Percentiles rank a stretch among this genome's conserved stretches.
phyloP scores from a whole-genome alignment of 1,140 invertebrate genomes.

The Elymnias hypermnestra region DNA sequence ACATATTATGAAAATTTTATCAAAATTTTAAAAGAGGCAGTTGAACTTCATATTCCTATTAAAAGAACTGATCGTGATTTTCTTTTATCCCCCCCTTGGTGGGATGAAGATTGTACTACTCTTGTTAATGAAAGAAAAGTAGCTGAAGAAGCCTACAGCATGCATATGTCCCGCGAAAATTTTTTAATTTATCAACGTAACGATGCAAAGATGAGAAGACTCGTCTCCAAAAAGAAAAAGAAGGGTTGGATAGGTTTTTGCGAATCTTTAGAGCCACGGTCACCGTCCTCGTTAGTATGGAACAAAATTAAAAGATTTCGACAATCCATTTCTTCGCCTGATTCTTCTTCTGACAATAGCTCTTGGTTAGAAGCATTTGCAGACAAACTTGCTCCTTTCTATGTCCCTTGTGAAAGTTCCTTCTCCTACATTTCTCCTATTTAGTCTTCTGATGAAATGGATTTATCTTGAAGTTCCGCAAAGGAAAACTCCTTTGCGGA shows the following conservation, averaged over 20 bases:
- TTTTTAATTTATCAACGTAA: slow-evolving; percentile 1
- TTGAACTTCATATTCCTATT: not conserved
- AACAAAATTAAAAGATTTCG: slow-evolving; percentile 23
- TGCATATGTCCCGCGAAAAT: too few relatives aligned
- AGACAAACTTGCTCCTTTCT: slow-evolving; percentile 23
- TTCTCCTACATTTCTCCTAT: too few relatives aligned
- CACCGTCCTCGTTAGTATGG: slow-evolving; percentile 21
- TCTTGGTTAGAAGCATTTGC: slow-evolving; percentile 18
- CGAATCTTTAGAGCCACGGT: slow-evolving; percentile 7
- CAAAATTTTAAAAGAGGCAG: not conserved
- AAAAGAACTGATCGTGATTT: not conserved
- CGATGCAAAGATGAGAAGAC: not conserved
- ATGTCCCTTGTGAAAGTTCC: slow-evolving; percentile 11
- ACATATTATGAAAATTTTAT: too few relatives aligned
- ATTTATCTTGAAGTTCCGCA: slow-evolving; percentile 16
- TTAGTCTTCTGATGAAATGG: slow-evolving; percentile 1
- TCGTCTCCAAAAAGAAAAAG: slow-evolving; percentile 1
- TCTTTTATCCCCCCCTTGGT: slow-evolving; percentile 9
- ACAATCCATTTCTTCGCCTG: not conserved
- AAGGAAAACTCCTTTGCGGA: slow-evolving; percentile 16
- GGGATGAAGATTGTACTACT: slow-evolving; percentile 8
- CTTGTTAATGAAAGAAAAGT: not conserved
- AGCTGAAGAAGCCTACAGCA: not conserved
- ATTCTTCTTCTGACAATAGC: slow-evolving; percentile 5
- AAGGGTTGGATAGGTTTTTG: slow-evolving; percentile 11